Evolutionary conservation across 2,888 invertebrate genomes (phyloP).

Genomic region (Leptinotarsa juncta): DNA sequence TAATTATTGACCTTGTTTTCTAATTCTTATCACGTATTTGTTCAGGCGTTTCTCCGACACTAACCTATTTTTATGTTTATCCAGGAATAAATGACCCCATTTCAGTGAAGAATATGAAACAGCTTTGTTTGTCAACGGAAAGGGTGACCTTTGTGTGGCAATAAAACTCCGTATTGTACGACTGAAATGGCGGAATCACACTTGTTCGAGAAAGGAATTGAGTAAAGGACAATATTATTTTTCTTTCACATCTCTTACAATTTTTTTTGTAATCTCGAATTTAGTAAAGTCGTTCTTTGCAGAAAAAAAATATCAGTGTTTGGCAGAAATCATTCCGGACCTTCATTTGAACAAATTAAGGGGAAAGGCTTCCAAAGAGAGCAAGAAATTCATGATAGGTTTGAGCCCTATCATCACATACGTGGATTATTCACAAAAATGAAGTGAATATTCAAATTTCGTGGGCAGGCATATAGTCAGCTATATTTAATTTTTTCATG

Average conservation of each 20-base stretch:
- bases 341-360: no score
- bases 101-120: conserved; percentile 30
- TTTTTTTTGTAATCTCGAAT: not conserved
- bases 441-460: no score
- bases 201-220: conserved; percentile 57
- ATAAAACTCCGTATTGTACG: conserved; percentile 59
- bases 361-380: no score
- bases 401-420: no score
- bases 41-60: conserved; percentile 1
- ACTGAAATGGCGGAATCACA: conserved; percentile 60
- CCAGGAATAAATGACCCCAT: conserved; percentile 40
- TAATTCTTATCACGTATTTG: not conserved
- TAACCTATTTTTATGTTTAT: conserved; percentile 36
- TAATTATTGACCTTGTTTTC: not conserved
- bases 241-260: conserved; percentile 40
- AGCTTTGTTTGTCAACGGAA: conserved; percentile 40
- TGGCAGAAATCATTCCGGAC: no score
- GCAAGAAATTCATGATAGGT: no score
- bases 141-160: conserved; percentile 55
- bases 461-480: no score
- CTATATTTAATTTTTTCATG: no score
- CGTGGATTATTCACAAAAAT: no score
- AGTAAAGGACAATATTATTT: conserved; percentile 55
- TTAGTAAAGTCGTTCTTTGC: not conserved
- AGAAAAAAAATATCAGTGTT: no score